Evolutionary conservation across 2,113 vertebrate species (phyloP), one percentile per base, ranked within the genome.

Genomic region (Diphyllodes magnificus): DNA sequence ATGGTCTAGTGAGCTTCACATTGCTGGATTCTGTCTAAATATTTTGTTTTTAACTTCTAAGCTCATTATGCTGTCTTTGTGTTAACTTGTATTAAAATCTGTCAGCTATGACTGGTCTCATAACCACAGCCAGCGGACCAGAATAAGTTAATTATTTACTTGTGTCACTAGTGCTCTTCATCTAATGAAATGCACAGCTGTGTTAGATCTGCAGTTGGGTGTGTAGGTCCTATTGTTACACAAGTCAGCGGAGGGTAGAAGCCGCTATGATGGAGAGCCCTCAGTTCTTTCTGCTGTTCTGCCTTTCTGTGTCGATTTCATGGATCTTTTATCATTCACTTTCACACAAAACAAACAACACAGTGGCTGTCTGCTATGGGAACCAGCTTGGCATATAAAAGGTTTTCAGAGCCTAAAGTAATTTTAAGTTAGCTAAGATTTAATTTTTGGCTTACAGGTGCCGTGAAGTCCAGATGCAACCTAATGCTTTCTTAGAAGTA

Each of bases 71-170:
- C 97, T 68, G 90, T 96, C 98, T 98, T 98, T 98, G 98, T 98
- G 98, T 98, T 98, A 95, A 97, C 96, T 98, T 98, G 97, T 97
- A 98, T 99, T 98, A 98, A 98, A 99, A 98, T 98, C 98, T 98
- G 98, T 98, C 98, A 97, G 98, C 98, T 98, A 97, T 99, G 98
- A 98, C 98, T 98, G 97, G 98, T 98, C 98, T 99, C 98, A 98
- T 99, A 98, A 98, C 98, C 98, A 98, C 98, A 98, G 98, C 98
- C 99, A 99, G 97, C 98, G 98, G 99, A 99, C 98, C 98, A 99
- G 98, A 99, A 99, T 99, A 99, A 99, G 99, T 99, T 99, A 99
- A 99, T 99, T 99, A 99, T 99, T 99, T 99, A 99, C 99, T 98
- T 98, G 98, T 98, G 98, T 98, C 98, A 98, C 98, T 97, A 98